Percentiles rank a stretch among this genome's conserved stretches.
Conservation (phyloP, 1,140 invertebrate species). For the Littorina saxatilis region DNA sequence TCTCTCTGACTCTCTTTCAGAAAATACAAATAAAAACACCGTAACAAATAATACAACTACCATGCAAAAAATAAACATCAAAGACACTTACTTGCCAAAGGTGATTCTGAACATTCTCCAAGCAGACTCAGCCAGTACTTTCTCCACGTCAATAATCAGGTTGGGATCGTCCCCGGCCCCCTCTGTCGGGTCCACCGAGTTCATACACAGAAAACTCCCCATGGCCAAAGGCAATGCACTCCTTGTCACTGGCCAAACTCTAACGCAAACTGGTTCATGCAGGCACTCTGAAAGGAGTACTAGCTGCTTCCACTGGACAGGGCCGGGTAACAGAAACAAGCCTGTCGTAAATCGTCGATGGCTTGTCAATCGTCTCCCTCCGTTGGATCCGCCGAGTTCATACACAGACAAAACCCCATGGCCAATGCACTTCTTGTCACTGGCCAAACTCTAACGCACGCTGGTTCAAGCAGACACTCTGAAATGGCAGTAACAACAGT, state of each 20-base stretch:
- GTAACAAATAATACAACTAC: too few relatives aligned
- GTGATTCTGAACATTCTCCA: not conserved
- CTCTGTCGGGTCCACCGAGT: not conserved
- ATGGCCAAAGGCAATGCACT: not conserved
- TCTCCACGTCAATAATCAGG: slow-evolving; percentile 31
- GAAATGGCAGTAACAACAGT: not conserved
- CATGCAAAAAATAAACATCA: too few relatives aligned
- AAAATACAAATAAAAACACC: too few relatives aligned
- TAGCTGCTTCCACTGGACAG: not conserved
- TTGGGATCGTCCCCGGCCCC: not conserved
- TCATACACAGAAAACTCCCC: not conserved
- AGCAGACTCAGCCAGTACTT: not conserved
- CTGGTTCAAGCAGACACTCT: not conserved
- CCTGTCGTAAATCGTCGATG: not conserved
- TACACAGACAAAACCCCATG: too few relatives aligned
- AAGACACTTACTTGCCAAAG: not conserved
- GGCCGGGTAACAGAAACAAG: not conserved
- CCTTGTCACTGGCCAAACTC: not conserved
- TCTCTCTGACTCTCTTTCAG: too few relatives aligned
- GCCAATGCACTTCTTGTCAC: not conserved
- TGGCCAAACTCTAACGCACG: not conserved
- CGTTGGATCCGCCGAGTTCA: not conserved
- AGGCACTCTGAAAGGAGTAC: not conserved
- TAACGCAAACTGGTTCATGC: not conserved
- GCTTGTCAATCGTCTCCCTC: too few relatives aligned